A percentile compares a stretch with the other conserved stretches of the same genome.
phyloP scores from a whole-genome alignment of 1,140 invertebrate species.

The Dolichoris vasculosae region DNA sequence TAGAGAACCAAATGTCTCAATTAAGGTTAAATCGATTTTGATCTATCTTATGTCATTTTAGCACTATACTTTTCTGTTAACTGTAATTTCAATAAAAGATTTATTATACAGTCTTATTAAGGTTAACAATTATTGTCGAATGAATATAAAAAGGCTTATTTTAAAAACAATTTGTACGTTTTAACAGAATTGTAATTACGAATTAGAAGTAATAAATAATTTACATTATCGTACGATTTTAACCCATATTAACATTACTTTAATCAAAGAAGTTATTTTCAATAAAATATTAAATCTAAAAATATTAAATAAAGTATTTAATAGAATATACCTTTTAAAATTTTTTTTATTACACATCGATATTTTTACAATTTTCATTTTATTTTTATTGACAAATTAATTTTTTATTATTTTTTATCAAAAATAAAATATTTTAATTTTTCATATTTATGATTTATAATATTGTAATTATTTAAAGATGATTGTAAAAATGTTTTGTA shows the following conservation, averaged over 20 bases:
- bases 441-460: too few species aligned
- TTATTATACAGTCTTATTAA: background rate
- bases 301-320: background rate
- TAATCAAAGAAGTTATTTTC: background rate
- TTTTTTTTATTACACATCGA: too few species aligned
- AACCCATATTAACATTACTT: background rate
- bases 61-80: background rate
- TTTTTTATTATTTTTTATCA: too few species aligned
- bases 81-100: background rate
- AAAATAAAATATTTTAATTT: background rate
- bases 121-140: background rate
- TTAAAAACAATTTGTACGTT: background rate
- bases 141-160: background rate
- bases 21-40: slow-evolving; percentile 20
- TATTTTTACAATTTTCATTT: too few species aligned
- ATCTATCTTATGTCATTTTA: slow-evolving; percentile 10
- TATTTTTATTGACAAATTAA: too few species aligned
- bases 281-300: background rate
- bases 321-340: too few species aligned
- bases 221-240: background rate
- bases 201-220: background rate
- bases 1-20: background rate
- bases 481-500: background rate
- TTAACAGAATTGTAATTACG: background rate
- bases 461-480: too few species aligned